Evolutionary conservation across 2,797 vertebrate genomes (phyloP), one percentile per base, ranked within the genome.

Genomic region (Enteromius unitaeniatus): DNA sequence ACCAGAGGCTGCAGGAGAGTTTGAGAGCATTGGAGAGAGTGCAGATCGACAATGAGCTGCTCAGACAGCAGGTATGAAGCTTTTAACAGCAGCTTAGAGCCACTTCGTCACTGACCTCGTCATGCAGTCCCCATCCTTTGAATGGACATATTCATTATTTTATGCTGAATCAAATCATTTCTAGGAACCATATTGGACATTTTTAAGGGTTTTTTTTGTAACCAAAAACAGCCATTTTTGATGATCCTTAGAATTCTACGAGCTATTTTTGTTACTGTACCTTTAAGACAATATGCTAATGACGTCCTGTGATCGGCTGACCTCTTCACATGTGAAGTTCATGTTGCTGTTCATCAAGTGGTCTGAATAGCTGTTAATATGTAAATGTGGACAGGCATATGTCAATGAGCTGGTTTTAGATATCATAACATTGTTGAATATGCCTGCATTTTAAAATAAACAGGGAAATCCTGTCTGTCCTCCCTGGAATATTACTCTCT

Each of bases 41-140:
- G 89, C 96, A 97, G 91, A 92, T 97, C 92, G 96, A 97, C 93
- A 97, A 97, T 3, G 96, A 97, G 82, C 87, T 97, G 82, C 94
- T 97, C 88, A 92, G 95, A 89, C 97, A 97, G 85, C 96, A 98
- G 96, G 97, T 97, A 91, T 19, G 14, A 31, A 11, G n/a, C 21
- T 6, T 31, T 45, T 72, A 62, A 64, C 37, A 51, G 6, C 64
- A 83, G 79, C 60, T 70, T n/a, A 42, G 21, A n/a, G 58, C n/a
- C 47, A 13, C 5, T 68, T 78, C 26, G 55, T 62, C 65, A 53
- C 3, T 34, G 47, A 51, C 34, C 15, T 6, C 4, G 45, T 23
- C 42, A 55, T 67, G 62, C 2, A n/a, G 34, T 67, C 13, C 7
- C 13, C 3, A n/a, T n/a, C 51, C 53, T 55, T 55, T 55, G 53